These are phyloP conservation scores for Glaucopsyche alexis DNA, from an alignment of 2,888 invertebrate species.

Conservation along the genomic window DNA sequence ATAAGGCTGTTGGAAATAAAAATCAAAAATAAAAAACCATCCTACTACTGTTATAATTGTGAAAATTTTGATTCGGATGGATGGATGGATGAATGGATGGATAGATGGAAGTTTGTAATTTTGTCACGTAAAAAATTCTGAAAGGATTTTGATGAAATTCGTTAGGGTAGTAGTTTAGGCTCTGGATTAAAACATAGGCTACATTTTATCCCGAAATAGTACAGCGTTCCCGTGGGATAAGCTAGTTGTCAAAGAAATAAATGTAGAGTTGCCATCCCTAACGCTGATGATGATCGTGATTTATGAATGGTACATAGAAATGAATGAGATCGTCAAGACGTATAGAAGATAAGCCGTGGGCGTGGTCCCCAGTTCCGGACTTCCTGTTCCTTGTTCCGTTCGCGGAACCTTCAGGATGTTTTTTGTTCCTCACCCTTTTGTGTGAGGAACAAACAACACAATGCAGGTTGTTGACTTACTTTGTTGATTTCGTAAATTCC, in stretches of 20 bases:
- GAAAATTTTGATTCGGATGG: too few species aligned
- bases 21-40: too few species aligned
- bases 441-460: constrained; percentile 63
- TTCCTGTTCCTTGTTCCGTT: constrained; percentile 68
- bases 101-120: too few species aligned
- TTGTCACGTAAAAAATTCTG: too few species aligned
- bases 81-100: too few species aligned
- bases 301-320: constrained; percentile 3
- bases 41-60: too few species aligned
- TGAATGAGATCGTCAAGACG: constrained; percentile 7
- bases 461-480: constrained; percentile 67
- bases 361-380: constrained; percentile 63
- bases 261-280: neutral
- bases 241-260: neutral
- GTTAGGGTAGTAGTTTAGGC: too few species aligned
- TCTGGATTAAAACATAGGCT: too few species aligned
- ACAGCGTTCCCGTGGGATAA: too few species aligned
- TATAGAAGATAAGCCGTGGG: constrained; percentile 6
- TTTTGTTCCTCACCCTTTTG: constrained; percentile 42
- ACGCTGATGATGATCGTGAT: neutral
- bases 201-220: too few species aligned
- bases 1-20: too few species aligned
- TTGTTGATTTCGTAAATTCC: constrained; percentile 31
- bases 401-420: neutral
- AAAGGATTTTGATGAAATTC: too few species aligned